Evolutionary conservation across 2,113 vertebrate genomes (phyloP), one percentile per base, ranked within the genome.

Genomic region (Chaenocephalus aceratus): DNA sequence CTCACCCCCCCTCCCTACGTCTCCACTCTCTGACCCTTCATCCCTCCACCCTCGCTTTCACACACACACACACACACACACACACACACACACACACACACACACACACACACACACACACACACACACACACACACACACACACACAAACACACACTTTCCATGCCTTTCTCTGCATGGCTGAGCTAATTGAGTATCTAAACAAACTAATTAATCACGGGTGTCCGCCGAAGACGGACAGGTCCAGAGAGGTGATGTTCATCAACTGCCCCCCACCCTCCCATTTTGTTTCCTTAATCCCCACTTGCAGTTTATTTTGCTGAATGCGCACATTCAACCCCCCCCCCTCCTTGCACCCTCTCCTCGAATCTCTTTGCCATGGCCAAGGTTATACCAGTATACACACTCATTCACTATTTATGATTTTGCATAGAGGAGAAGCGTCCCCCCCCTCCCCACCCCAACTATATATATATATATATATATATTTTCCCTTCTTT

Each of bases 331-430:
- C 95, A 95, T 97, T 96, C 62, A 92, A 92, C 93, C 71, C 94
- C 60, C n/a, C 53, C 26, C 72, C 52, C 51, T 46, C 73, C 56
- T 68, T 56, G 51, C 75, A 59, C 82, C 66, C 73, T 67, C 94
- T 94, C 95, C 94, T 90, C 94, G 96, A 95, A 96, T 96, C 95
- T 96, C 95, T 93, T 95, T 89, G 89, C 95, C 94, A 92, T 77
- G 94, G 96, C 96, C 97, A 98, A 99, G 97, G 98, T 98, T 98
- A 91, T 70, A 97, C 96, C 95, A 92, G 95, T 97, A 96, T 94
- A 97, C 96, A 97, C 94, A 92, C 96, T 97, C 97, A 98, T 99
- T 98, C 97, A 97, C 95, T 98, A 97, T 99, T 98, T 99, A 99
- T 98, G 96, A 97, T 99, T 99, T 98, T 97, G 97, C 97, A 97